Base-by-base conservation (phyloP, 2,888 invertebrate species). In the Mesorhabditis sp. region DNA sequence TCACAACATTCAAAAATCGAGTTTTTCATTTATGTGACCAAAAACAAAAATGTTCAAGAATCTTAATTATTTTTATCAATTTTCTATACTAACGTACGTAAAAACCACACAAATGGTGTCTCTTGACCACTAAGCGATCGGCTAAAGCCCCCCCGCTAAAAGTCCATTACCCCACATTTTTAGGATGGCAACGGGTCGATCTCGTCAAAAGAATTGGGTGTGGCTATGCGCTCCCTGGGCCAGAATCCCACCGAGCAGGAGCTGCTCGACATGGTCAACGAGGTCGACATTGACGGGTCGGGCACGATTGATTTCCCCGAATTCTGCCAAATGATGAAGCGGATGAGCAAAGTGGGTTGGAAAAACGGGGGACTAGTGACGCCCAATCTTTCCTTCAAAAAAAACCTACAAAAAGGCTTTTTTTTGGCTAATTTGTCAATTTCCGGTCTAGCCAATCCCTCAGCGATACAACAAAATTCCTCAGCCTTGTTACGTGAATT, bases 181-280 rank as follows among this genome's bases (percentile, higher is more conserved):
- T 72, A 86, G 82, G 86, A 86, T 69, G 85, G 86, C 42, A 86
- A 85, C 67, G 86, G 86, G 41, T 82, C 83, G 3, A 86, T 86
- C 66, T 82, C 84, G 4, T 82, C 83, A 7, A 86, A 86, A 74
- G 87, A 87, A 78, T 75, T 86, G 74, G 87, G 86, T 43, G 85
- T 86, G 45, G 87, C 86, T 4, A 87, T 86, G 86, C 80, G 86
- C 43, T 81, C 85, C 5, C 76, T 86, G n/a, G 86, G 86, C 4
- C 86, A 86, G 74, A 87, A 86, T 72, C 86, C 86, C 42, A 87
- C 86, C 4, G 87, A 87, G 69, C 86, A 86, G 74, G 85, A 85
- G 70, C 78, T 85, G 6, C 75, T 85, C 43, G 85, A 85, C 67
- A 85, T 85, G 84, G 83, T 85, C 72, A 85, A 85, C 71, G 85